phyloP scores from a whole-genome alignment of 2,888 invertebrate species.

The Dasysyrphus tricinctus region DNA sequence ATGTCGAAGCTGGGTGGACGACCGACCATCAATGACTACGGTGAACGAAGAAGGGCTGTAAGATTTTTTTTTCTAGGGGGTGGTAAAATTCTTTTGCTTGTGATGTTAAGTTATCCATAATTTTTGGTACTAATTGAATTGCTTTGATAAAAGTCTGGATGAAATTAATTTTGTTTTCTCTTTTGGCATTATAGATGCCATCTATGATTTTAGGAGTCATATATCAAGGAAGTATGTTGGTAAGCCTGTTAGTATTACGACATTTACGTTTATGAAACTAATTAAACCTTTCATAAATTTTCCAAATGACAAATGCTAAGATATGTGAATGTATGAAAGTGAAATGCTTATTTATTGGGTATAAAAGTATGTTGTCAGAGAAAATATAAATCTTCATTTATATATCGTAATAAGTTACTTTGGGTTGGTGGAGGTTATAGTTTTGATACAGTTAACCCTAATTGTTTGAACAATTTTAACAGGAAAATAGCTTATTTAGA shows the following conservation, averaged over 20 bases:
- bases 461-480: background rate
- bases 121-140: slow-evolving; percentile 69
- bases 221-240: slow-evolving; percentile 63
- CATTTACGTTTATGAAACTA: slow-evolving; percentile 56
- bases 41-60: background rate
- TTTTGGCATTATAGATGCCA: slow-evolving; percentile 13
- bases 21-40: too few relatives aligned
- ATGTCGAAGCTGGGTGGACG: slow-evolving; percentile 25
- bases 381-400: slow-evolving; percentile 17
- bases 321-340: slow-evolving; percentile 19
- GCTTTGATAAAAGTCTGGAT: slow-evolving; percentile 66
- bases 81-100: slow-evolving; percentile 31
- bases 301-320: slow-evolving; percentile 23
- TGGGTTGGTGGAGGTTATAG: background rate
- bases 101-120: slow-evolving; percentile 46
- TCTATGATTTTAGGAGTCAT: slow-evolving; percentile 37
- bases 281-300: slow-evolving; percentile 62
- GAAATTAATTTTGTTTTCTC: slow-evolving; percentile 61
- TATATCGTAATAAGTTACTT: background rate
- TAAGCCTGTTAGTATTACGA: slow-evolving; percentile 56
- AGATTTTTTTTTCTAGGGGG: slow-evolving; percentile 7
- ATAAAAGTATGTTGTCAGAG: slow-evolving; percentile 9
- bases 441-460: background rate
- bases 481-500: background rate
- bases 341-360: background rate